phyloP scores from a whole-genome alignment of 2,113 vertebrate species.

The Spermophilus dauricus region DNA sequence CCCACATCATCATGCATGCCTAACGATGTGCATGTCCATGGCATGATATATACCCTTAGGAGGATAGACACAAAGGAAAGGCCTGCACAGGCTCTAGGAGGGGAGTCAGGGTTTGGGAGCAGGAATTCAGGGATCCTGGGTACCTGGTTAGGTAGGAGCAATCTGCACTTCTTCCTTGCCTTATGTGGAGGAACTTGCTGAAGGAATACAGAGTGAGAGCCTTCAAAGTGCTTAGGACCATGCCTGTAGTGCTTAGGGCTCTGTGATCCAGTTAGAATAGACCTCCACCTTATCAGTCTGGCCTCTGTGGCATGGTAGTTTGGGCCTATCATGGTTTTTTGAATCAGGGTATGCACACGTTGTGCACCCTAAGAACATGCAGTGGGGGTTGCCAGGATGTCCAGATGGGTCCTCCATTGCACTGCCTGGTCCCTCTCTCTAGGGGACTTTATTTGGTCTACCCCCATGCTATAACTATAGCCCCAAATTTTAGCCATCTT shows the following conservation, averaged over 20 bases:
- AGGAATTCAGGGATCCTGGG: background rate
- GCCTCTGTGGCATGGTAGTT: background rate
- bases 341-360: background rate
- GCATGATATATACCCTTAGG: background rate
- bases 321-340: background rate
- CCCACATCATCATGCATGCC: fast-evolving
- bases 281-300: background rate
- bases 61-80: background rate
- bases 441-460: background rate
- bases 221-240: background rate
- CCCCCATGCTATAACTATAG: no score
- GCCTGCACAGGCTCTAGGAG: background rate
- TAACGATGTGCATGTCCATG: background rate
- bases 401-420: no score
- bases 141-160: background rate
- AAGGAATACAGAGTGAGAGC: background rate
- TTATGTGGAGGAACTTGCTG: background rate
- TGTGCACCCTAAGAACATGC: background rate
- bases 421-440: background rate
- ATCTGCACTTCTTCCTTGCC: background rate
- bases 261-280: background rate
- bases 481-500: no score
- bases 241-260: background rate
- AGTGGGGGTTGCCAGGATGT: fast-evolving
- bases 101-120: background rate